Base-by-base conservation (phyloP, 2,113 vertebrate species). In the Castor canadensis region DNA sequence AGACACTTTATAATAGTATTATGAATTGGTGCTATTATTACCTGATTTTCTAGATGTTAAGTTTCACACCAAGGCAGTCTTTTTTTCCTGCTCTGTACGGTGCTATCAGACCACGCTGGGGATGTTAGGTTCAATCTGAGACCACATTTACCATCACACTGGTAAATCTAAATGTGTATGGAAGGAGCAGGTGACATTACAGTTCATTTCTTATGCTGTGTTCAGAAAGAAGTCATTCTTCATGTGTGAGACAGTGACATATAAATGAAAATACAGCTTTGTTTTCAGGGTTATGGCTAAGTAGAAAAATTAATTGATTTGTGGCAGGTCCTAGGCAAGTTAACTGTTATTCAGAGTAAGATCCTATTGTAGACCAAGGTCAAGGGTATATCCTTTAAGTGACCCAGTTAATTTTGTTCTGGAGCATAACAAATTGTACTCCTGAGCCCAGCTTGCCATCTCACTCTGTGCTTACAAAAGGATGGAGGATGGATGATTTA, bases 401-500 rank as follows among this genome's bases (percentile, higher is more conserved):
- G 15, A 75, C 12, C 82, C 9, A 28, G 60, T 88, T 94, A n/a
- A 28, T 91, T 95, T 95, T 92, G 30, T 89, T 77, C 71, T 88
- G 35, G 62, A 94, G 71, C 45, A 89, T 82, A 86, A n/a, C 11
- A 73, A 84, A 54, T 20, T 73, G n/a, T 64, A 47, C 66, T 79
- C 82, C 49, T 72, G 6, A 76, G 62, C 40, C 54, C 60, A 88
- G 77, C 26, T 94, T 58, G 38, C 35, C 43, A 15, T 58, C 38
- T 75, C 52, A 76, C 43, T 91, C 35, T 64, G 1, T 93, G 89
- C 43, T 82, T 96, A 56, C 40, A 60, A 52, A 87, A 94, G 76
- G 47, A 91, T 91, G 54, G 75, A 93, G 12, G 90, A 62, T 81
- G 45, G 72, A 92, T 96, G 93, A 92, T 77, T 92, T 79, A 6